Percentiles rank a stretch among this genome's conserved stretches.
phyloP scores from a whole-genome alignment of 1,140 invertebrate species.

The Latrodectus geometricus region DNA sequence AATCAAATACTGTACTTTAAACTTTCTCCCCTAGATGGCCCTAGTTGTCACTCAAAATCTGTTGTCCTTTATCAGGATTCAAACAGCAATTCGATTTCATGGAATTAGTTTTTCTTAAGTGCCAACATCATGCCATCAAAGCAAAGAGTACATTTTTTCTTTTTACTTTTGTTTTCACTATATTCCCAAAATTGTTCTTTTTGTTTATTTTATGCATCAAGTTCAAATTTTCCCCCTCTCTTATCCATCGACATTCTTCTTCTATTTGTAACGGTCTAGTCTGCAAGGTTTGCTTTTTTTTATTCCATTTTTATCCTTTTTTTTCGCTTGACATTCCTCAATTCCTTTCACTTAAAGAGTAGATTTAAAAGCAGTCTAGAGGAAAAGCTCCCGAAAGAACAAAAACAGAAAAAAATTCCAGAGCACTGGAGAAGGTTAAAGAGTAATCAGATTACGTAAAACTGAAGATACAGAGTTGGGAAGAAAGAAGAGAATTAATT shows the following conservation, averaged over 20 bases:
- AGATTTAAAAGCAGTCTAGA: slow-evolving; percentile 12
- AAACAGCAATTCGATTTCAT: no score
- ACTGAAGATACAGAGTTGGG: slow-evolving; percentile 5
- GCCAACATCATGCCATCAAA: no score
- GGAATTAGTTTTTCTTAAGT: no score
- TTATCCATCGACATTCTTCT: neutral
- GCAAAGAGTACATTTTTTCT: no score
- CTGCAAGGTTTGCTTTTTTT: neutral
- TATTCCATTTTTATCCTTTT: slow-evolving; percentile 7
- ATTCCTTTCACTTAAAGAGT: slow-evolving; percentile 35
- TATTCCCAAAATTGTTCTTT: no score
- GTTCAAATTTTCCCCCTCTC: no score
- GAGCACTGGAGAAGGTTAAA: neutral
- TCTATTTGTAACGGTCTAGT: slow-evolving; percentile 24
- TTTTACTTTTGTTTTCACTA: no score
- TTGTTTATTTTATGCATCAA: no score
- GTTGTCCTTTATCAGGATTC: no score
- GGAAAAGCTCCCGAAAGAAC: neutral
- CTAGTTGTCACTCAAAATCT: no score
- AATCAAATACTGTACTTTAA: no score
- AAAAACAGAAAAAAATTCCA: slow-evolving; percentile 2
- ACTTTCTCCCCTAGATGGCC: no score
- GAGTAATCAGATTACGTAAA: slow-evolving; percentile 46
- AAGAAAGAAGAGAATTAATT: slow-evolving; percentile 35
- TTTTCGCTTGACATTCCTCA: neutral